Evolutionary conservation across 2,797 vertebrate genomes (phyloP).

Genomic region (Aeoliscus strigatus): DNA sequence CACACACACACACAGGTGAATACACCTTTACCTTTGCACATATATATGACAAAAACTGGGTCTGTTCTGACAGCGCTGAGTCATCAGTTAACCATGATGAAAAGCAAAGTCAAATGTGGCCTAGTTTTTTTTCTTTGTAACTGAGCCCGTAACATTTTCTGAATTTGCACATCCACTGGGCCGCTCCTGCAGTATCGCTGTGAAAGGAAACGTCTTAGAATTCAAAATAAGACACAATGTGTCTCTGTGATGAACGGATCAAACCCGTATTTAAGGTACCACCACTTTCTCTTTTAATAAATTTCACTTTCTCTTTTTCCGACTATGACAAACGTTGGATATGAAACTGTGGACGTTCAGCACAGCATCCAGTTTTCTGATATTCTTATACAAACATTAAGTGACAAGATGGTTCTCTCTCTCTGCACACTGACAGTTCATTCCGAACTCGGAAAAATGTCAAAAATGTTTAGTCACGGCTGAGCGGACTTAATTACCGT

Average conservation of each 20-base stretch:
- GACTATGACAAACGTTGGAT: conserved; percentile 51
- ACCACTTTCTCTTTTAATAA: conserved; percentile 23
- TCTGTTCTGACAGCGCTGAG: conserved; percentile 62
- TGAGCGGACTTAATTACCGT: conserved; percentile 97
- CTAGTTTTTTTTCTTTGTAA: conserved; percentile 61
- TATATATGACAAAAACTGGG: conserved; percentile 46
- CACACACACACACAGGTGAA: neutral
- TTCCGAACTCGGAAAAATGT: conserved; percentile 96
- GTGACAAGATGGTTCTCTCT: conserved; percentile 93
- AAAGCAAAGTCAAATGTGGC: conserved; percentile 58
- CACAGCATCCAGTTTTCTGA: conserved; percentile 71
- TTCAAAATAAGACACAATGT: conserved; percentile 51
- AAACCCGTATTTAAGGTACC: conserved; percentile 42
- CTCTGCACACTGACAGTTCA: conserved; percentile 93
- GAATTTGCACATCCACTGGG: conserved; percentile 45
- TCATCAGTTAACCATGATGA: conserved; percentile 58
- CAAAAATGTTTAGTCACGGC: conserved; percentile 99
- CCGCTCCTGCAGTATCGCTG: conserved; percentile 26
- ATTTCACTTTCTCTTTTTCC: conserved; percentile 13
- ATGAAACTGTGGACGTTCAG: conserved; percentile 60
- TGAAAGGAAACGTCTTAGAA: conserved; percentile 49
- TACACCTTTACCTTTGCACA: conserved; percentile 33
- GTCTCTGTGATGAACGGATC: conserved; percentile 30
- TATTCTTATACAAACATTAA: conserved; percentile 84
- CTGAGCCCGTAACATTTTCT: conserved; percentile 35